These are phyloP conservation scores for Trichomalopsis sarcophagae DNA, from an alignment of 1,140 invertebrate genomes.

Conservation along the genomic window DNA sequence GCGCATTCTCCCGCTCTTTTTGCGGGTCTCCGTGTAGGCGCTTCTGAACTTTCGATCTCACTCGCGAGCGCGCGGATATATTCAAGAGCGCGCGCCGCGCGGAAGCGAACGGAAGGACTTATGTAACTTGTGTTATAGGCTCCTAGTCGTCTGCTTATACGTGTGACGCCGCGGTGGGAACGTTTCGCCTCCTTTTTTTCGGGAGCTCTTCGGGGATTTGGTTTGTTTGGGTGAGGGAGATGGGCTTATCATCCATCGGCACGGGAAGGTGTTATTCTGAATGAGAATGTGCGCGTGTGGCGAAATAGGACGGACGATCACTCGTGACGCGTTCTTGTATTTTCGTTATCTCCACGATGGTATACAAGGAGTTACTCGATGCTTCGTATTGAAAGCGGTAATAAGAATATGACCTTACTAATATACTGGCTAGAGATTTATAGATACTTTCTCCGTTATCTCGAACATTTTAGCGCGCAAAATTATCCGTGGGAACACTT, in stretches of 20 bases:
- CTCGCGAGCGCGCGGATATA: conserved; percentile 1
- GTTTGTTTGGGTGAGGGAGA: neutral
- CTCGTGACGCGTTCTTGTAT: neutral
- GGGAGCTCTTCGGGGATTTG: neutral
- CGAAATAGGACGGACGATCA: neutral
- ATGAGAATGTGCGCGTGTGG: neutral
- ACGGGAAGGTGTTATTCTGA: neutral
- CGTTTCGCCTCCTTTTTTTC: neutral
- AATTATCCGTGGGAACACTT: neutral
- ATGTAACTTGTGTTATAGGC: conserved; percentile 26
- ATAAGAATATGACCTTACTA: no score
- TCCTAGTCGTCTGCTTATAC: neutral
- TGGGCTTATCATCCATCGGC: neutral
- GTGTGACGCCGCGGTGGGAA: neutral
- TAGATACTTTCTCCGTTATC: neutral
- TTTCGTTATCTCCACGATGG: neutral
- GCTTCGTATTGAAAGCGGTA: neutral
- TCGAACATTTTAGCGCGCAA: neutral
- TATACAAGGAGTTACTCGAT: neutral
- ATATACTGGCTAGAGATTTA: neutral
- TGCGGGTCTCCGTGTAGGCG: neutral
- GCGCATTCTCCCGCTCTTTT: neutral
- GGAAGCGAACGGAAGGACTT: conserved; percentile 42
- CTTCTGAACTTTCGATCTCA: conserved; percentile 40
- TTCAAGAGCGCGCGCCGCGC: conserved; percentile 17